Conservation (phyloP, 2,888 invertebrate genomes). For the Steinernema carpocapsae region DNA sequence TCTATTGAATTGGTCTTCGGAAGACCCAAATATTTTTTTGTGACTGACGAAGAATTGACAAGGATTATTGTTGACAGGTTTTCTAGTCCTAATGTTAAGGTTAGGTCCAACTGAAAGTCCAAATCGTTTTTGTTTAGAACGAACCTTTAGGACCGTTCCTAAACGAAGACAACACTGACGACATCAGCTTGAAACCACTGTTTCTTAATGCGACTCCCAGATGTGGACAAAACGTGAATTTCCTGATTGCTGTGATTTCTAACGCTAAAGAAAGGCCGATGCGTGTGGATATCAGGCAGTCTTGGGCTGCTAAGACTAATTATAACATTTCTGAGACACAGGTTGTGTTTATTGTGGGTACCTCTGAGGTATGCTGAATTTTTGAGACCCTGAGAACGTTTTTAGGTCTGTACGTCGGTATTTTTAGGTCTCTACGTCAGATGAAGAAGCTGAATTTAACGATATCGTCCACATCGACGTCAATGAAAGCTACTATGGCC, state of each 20-base stretch:
- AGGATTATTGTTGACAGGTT: background rate
- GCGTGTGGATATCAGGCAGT: background rate
- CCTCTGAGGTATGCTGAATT: background rate
- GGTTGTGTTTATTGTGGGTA: conserved; percentile 35
- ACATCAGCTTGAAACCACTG: background rate
- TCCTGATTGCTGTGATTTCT: conserved; percentile 34
- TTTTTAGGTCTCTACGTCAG: background rate
- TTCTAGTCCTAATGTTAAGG: background rate
- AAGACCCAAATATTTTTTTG: background rate
- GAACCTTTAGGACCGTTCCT: conserved; percentile 23
- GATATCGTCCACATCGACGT: conserved; percentile 23
- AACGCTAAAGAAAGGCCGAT: background rate
- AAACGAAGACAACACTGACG: background rate
- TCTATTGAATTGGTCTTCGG: background rate
- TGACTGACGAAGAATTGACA: background rate
- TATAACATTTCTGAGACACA: background rate
- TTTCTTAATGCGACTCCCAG: background rate
- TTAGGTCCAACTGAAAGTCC: background rate
- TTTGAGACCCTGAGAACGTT: background rate
- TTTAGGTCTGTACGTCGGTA: no score
- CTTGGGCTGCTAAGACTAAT: conserved; percentile 1
- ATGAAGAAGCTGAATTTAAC: background rate
- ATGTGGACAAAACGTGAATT: background rate
- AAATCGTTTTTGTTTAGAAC: background rate
- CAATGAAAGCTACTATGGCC: conserved; percentile 36